Base-by-base conservation (phyloP, 2,888 invertebrate genomes). In the Heliconius cydno region DNA sequence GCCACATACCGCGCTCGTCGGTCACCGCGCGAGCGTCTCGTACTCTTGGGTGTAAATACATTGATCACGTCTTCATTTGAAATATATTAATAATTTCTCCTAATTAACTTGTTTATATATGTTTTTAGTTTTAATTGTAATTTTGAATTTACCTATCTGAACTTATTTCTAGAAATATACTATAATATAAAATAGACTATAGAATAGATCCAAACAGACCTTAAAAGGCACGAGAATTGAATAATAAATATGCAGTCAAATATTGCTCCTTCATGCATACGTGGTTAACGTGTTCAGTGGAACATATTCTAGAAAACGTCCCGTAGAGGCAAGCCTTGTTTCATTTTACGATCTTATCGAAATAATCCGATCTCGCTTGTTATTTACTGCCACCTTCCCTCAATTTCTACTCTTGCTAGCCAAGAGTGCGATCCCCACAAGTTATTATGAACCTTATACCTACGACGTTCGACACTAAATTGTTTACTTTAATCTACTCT, bases 291-390 rank as follows among this genome's bases (percentile, higher is more conserved):
- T 82, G 79, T 78, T 78, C 78, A 52, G 77, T 82, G 80, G 78
- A 84, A 83, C 80, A 79, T 84, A 84, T 84, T 85, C 84, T 83
- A 82, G 83, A 91, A 91, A 92, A 90, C 89, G 92, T 93, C 92
- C 91, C 91, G 87, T 86, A 86, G 91, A 90, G 90, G 89, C 92
- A 87, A 89, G 91, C 89, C 92, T 93, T 95, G 94, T 94, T 95
- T 94, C 94, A 94, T 94, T 94, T 94, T 94, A 95, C 92, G 94
- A 94, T 94, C 93, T 94, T 94, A 94, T 94, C 94, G 94, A 94
- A 93, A 94, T 94, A 94, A 94, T 95, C 94, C 93, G 92, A 95
- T 94, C 94, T 92, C 88, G 87, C 91, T 91, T 91, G 92, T 94
- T 95, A 94, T 94, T 94, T 95, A 94, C 94, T 92, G 89, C 94